Evolutionary conservation across 2,113 vertebrate species (phyloP).

Genomic region (Microtus richardsoni): DNA sequence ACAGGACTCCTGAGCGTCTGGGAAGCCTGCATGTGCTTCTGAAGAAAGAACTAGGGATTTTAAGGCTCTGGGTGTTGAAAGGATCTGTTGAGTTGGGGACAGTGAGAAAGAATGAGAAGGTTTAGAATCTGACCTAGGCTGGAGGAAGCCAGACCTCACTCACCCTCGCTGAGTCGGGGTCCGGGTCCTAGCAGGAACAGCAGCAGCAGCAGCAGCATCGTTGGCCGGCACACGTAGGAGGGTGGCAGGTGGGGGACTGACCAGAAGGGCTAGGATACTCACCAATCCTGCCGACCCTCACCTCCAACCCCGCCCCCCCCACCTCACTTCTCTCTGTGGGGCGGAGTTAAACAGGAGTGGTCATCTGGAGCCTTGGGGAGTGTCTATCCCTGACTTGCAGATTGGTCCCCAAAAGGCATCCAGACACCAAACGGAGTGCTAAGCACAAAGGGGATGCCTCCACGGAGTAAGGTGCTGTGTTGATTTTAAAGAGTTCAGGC

Average conservation of each 20-base stretch:
- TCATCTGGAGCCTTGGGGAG: background rate
- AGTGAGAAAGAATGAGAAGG: background rate
- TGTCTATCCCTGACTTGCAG: background rate
- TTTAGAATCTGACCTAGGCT: background rate
- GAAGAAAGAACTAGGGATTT: background rate
- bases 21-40: background rate
- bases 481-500: background rate
- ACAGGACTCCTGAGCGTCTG: background rate
- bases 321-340: background rate
- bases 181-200: constrained; percentile 53
- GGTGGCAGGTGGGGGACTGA: background rate
- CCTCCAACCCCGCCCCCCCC: background rate
- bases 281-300: background rate
- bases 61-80: background rate
- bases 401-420: background rate
- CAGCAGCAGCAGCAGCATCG: constrained; percentile 39
- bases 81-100: background rate
- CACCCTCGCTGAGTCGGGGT: background rate
- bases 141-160: background rate
- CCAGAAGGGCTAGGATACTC: background rate
- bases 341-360: constrained; percentile 33
- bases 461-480: background rate
- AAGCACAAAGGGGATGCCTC: background rate
- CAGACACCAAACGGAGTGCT: background rate
- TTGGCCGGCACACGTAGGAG: background rate